Evolutionary conservation across 2,113 vertebrate genomes (phyloP).

Genomic region (Raja brachyura): DNA sequence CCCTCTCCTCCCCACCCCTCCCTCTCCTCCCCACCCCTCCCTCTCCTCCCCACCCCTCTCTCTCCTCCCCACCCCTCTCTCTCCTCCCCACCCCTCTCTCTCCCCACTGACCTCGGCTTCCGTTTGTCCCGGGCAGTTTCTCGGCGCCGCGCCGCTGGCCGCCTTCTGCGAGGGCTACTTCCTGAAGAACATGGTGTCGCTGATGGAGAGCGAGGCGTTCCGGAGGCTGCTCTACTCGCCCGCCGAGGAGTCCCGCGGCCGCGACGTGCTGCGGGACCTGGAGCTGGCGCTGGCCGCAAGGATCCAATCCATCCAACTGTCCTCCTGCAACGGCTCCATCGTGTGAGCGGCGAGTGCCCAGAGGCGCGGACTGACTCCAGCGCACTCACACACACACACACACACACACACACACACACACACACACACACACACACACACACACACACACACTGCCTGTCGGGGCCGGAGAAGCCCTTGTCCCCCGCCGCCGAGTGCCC

Average conservation of each 20-base stretch:
- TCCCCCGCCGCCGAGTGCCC: no score
- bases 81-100: not conserved
- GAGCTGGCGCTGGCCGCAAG: constrained; percentile 85
- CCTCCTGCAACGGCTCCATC: constrained; percentile 91
- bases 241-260: constrained; percentile 69
- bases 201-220: constrained; percentile 93
- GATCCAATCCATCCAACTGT: constrained; percentile 96
- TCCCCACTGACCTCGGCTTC: not conserved
- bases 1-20: not conserved
- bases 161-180: constrained; percentile 93
- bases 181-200: constrained; percentile 94
- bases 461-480: no score
- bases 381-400: no score
- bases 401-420: no score
- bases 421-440: no score
- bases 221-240: constrained; percentile 89
- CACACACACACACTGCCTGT: no score
- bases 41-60: not conserved
- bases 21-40: not conserved
- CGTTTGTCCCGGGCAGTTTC: constrained; percentile 63
- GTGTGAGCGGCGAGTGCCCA: constrained; percentile 61
- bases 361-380: no score
- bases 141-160: constrained; percentile 80
- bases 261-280: constrained; percentile 80
- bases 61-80: not conserved